Evolutionary conservation across 2,113 vertebrate genomes (phyloP).

Genomic region (Poicephalus gulielmi): DNA sequence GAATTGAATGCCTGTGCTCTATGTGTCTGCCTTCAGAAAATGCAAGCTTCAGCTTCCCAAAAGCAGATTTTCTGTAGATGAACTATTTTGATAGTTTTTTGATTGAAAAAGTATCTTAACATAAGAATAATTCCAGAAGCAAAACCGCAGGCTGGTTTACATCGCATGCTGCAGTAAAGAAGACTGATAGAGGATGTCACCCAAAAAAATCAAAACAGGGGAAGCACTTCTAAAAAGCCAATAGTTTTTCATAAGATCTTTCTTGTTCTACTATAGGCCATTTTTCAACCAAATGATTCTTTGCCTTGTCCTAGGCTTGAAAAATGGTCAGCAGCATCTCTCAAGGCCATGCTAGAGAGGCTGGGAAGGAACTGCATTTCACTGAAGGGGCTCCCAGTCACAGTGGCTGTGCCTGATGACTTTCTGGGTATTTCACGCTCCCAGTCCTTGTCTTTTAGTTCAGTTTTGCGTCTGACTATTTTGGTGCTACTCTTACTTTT

Average conservation of each 20-base stretch:
- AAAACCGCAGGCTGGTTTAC: conserved; percentile 1
- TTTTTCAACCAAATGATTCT: conserved; percentile 47
- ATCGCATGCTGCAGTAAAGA: conserved; percentile 9
- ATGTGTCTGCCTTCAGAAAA: neutral
- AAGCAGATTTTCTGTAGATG: neutral
- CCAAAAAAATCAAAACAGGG: neutral
- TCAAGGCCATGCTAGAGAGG: neutral
- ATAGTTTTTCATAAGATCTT: conserved; percentile 45
- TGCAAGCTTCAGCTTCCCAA: neutral
- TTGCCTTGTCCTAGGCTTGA: conserved; percentile 10
- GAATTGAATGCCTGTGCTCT: neutral
- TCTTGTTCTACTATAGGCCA: neutral
- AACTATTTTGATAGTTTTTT: neutral
- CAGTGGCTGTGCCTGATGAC: neutral
- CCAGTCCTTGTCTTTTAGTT: neutral
- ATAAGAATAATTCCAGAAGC: neutral
- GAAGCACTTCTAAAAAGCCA: conserved; percentile 44
- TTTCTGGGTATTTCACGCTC: neutral
- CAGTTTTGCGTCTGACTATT: neutral
- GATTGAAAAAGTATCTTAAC: conserved; percentile 21
- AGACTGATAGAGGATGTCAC: neutral
- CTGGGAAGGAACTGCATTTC: neutral
- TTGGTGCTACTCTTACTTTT: neutral
- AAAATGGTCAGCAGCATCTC: conserved; percentile 10
- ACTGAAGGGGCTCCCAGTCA: neutral